Evolutionary conservation across 2,888 invertebrate genomes (phyloP), one percentile per base, ranked within the genome.

Genomic region (Andrena flavipes): DNA sequence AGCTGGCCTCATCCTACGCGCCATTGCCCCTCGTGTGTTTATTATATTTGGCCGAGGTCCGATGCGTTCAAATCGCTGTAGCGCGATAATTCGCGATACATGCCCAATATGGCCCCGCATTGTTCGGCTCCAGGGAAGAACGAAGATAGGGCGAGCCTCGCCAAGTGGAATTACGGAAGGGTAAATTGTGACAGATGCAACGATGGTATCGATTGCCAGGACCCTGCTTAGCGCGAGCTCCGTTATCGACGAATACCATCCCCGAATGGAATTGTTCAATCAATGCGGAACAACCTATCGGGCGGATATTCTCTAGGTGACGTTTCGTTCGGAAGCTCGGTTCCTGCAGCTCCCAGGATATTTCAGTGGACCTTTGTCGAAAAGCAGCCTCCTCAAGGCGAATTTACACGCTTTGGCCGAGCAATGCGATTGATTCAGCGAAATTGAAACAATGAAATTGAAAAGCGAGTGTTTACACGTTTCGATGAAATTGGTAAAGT

Each of bases 171-270:
- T 87, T 86, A 84, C 64, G 88, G 87, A 89, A 90, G 92, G 91
- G 91, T 91, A 89, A 88, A 90, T 91, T 90, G 42, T 89, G 91
- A 89, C 90, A 90, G 91, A 91, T 90, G 89, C 91, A 91, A 77
- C 82, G 78, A 75, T 69, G 83, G 85, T 88, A 90, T 90, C 85
- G 91, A 91, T 90, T 84, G 68, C 84, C 68, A 68, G 69, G 78
- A 80, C 78, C 82, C 78, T 69, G 87, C 72, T 68, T 82, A 76
- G 84, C 80, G 73, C 59, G 60, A 35, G 69, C 49, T 8, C 33
- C 42, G 68, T 77, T 84, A 78, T 82, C 76, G 67, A 23, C 49
- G 60, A 62, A 67, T 70, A 42, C 42, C 51, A 56, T 76, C 70
- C 51, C 56, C 54, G 16, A 35, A 74, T 23, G 70, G 59, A 78